These are phyloP conservation scores for Drosophila grimshawi DNA, from an alignment of 1,140 invertebrate genomes.

Conservation along the genomic window DNA sequence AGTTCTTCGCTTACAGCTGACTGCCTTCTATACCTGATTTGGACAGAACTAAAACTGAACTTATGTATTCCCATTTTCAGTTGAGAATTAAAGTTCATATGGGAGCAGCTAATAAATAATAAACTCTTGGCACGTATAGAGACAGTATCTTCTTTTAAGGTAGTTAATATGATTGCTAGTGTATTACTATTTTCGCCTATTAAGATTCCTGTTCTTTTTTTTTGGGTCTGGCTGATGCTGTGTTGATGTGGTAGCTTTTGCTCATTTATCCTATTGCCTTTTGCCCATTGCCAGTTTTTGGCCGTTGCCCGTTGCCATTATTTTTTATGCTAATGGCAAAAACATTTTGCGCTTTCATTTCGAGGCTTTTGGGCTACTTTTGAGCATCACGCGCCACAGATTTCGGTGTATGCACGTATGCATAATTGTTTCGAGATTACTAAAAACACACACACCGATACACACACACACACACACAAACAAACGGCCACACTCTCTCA, in stretches of 20 bases:
- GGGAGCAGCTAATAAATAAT: not conserved
- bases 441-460: constrained; percentile 17
- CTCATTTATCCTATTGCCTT: constrained; percentile 7
- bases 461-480: constrained; percentile 4
- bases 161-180: not conserved
- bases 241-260: constrained; percentile 10
- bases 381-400: constrained; percentile 72
- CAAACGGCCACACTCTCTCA: not conserved
- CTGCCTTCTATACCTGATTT: too few relatives aligned
- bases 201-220: constrained; percentile 10
- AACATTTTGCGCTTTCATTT: constrained; percentile 76
- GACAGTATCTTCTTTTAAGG: not conserved
- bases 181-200: constrained; percentile 9
- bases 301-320: constrained; percentile 56
- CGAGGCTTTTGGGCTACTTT: constrained; percentile 71
- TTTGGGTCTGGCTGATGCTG: constrained; percentile 3
- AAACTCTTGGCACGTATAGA: too few relatives aligned
- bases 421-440: constrained; percentile 81
- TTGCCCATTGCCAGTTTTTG: constrained; percentile 27
- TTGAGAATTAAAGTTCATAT: not conserved
- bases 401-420: constrained; percentile 71
- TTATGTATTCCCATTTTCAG: too few relatives aligned
- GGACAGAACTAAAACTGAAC: too few relatives aligned
- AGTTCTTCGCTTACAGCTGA: not conserved
- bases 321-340: constrained; percentile 78